Evolutionary conservation across 2,888 invertebrate species (phyloP), one percentile per base, ranked within the genome.

Genomic region (Machimus atricapillus): DNA sequence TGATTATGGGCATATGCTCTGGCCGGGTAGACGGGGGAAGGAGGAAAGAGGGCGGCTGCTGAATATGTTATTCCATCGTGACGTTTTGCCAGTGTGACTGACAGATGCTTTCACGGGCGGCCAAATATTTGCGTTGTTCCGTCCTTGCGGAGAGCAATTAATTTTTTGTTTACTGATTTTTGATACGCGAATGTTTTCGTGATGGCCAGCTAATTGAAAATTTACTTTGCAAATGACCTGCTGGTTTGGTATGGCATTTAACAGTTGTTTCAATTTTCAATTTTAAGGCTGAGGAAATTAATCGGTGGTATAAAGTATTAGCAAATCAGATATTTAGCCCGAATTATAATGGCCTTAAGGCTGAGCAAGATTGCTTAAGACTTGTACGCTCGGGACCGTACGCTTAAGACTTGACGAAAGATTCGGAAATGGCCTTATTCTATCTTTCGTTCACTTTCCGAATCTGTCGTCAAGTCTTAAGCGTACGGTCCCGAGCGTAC

Each of bases 1-100:
- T 82, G 82, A 82, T 76, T n/a, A 31, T 31, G 34, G 34, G 58
- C 82, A 82, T 82, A 82, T 82, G 82, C 66, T 66, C 31, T 19
- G 56, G 66, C 56, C 16, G 16, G 19, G 52, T 0, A 12, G 8
- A 40, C 66, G 2, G 27, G 4, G 7, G 66, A 27, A 9, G 7
- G 43, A 46, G 43, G 16, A 16, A 16, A 12, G 23, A 8, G 27
- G 23, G 12, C 19, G 23, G 23, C 3, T 12, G 23, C 66, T 19
- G 66, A 19, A 27, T 66, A 19, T 27, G 27, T 66, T 66, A 66
- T 27, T 66, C 23, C 66, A 3, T 12, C 19, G 66, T 27, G 9
- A 66, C 19, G 66, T 66, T 66, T 66, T 27, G 66, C 66, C 66
- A 12, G 27, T 27, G 66, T 66, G 66, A 66, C 66, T 66, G 66